Conservation (phyloP, 1,140 invertebrate species). For the Drosophila pseudoananassae region DNA sequence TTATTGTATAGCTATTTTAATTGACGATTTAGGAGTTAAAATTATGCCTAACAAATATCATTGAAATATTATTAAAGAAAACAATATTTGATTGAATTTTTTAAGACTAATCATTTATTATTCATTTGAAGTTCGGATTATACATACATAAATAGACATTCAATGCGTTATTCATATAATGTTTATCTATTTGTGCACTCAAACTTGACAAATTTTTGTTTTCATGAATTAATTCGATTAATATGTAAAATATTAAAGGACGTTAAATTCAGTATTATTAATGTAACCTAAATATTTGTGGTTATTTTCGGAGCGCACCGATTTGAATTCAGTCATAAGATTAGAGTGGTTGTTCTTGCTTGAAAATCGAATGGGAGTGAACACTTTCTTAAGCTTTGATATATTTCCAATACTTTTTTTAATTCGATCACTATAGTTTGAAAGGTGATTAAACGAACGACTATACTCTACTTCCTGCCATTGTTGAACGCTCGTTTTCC, state of each 20-base stretch:
- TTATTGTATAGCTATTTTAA: no score
- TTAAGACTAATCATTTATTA: slow-evolving; percentile 46
- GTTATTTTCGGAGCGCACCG: slow-evolving; percentile 34
- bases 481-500: slow-evolving; percentile 30
- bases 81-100: neutral
- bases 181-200: slow-evolving; percentile 49
- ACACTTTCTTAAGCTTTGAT: slow-evolving; percentile 38
- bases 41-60: no score
- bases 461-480: slow-evolving; percentile 48
- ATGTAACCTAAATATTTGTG: slow-evolving; percentile 41
- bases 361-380: slow-evolving; percentile 38
- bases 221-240: slow-evolving; percentile 45
- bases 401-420: slow-evolving; percentile 52
- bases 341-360: slow-evolving; percentile 52
- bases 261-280: slow-evolving; percentile 44
- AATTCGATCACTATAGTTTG: slow-evolving; percentile 46
- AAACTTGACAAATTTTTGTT: slow-evolving; percentile 45
- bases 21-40: no score
- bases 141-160: slow-evolving; percentile 51
- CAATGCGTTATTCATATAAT: slow-evolving; percentile 49
- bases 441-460: slow-evolving; percentile 52
- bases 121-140: slow-evolving; percentile 46
- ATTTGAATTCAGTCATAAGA: slow-evolving; percentile 27
- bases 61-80: neutral
- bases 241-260: slow-evolving; percentile 48